Evolutionary conservation across 1,140 invertebrate genomes (phyloP), one percentile per base, ranked within the genome.

Genomic region (Akabosia matsudoensis): DNA sequence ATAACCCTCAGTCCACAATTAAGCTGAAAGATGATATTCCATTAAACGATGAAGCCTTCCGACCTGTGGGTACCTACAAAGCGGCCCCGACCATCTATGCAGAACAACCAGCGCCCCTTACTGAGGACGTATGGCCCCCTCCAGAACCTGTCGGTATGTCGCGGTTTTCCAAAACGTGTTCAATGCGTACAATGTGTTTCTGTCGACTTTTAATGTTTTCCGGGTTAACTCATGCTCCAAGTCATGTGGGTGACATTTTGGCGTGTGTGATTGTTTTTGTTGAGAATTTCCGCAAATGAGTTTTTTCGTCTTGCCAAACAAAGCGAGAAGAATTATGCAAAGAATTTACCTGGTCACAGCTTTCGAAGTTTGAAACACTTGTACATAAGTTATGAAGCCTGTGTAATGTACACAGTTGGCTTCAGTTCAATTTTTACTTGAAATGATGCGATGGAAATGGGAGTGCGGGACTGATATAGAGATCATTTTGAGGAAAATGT

Each of bases 61-160:
- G 24, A 24, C 80, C 75, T 0, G 56, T 33, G 16, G 74, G 30
- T 26, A 73, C 64, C 1, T 81, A 81, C 54, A 79, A 81, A 61
- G 72, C 76, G 7, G 74, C 74, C 2, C 80, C 80, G 31, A 79
- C 78, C 13, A 76, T 81, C 31, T 81, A 81, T 73, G 80, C 78
- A 31, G 80, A 81, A 74, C 70, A 79, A 16, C 80, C 80, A 0
- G 80, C 77, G 10, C 24, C 70, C 4, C 74, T 81, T 16, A 18
- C 28, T 2, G 79, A 78, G 13, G 74, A 73, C 33, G 74, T 75
- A 3, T 78, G 76, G 78, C 80, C 80, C 22, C 79, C 79, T 30
- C 80, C 80, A 73, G 71, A 37, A 22, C 78, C 78, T 18, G 72
- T 77, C 4, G 56, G 79, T 80, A 70, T 54, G 64, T 33, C 24